Conservation (phyloP, 1,140 invertebrate genomes). For the Bombus terrestris region DNA sequence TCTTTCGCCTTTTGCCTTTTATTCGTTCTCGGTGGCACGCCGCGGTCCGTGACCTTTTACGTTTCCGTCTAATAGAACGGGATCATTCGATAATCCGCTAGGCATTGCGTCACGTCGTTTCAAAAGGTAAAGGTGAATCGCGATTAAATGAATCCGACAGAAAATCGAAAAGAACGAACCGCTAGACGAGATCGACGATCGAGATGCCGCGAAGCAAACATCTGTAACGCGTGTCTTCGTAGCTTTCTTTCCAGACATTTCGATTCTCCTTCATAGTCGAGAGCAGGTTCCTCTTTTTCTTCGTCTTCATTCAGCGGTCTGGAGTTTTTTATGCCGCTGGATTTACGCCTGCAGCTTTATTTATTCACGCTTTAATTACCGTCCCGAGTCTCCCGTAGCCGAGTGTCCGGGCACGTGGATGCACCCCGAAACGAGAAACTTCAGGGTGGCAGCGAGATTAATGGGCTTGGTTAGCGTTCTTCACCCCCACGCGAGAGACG, state of each 20-base stretch:
- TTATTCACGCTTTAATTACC: conserved; percentile 82
- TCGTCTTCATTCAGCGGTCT: conserved; percentile 11
- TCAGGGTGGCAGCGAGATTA: conserved; percentile 77
- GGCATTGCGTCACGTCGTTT: conserved; percentile 1
- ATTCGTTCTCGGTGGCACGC: not conserved
- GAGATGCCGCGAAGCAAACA: conserved; percentile 40
- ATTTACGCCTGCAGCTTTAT: conserved; percentile 80
- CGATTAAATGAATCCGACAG: not conserved
- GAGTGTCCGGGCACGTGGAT: conserved; percentile 69
- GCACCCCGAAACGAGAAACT: conserved; percentile 78
- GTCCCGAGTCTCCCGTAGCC: conserved; percentile 58
- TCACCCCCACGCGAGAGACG: conserved; percentile 55
- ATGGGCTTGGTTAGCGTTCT: conserved; percentile 77
- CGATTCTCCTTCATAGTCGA: not conserved
- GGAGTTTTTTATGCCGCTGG: conserved; percentile 61
- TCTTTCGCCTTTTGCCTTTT: not conserved
- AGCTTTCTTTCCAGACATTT: not conserved
- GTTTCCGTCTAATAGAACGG: not conserved
- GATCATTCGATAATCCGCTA: not conserved
- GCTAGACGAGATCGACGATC: conserved; percentile 25
- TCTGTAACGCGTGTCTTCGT: conserved; percentile 27
- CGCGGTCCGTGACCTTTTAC: not conserved
- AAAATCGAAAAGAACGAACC: no score
- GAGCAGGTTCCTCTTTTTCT: not conserved
- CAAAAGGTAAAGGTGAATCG: conserved; percentile 37